phyloP scores from a whole-genome alignment of 2,888 invertebrate species.

The Drosophila lutescens region DNA sequence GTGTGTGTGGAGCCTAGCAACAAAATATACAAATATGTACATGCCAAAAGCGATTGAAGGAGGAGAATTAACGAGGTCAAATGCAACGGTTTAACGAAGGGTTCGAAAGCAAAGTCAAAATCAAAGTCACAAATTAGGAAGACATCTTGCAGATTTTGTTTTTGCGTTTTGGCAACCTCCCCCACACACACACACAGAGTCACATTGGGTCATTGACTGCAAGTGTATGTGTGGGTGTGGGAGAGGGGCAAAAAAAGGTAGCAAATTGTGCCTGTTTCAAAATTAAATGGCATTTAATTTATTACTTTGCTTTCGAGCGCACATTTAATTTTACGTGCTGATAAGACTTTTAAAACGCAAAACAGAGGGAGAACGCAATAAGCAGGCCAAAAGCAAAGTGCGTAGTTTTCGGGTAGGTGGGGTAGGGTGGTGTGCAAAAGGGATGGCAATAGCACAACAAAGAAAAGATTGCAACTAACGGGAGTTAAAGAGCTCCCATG shows the following conservation, averaged over 20 bases:
- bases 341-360: slow-evolving; percentile 79
- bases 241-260: slow-evolving; percentile 13
- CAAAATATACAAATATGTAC: slow-evolving; percentile 27
- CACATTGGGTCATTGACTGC: slow-evolving; percentile 38
- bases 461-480: slow-evolving; percentile 37
- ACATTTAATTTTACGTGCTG: slow-evolving; percentile 52
- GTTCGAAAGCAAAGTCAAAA: slow-evolving; percentile 22
- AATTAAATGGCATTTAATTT: slow-evolving; percentile 21
- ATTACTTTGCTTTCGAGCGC: slow-evolving; percentile 10
- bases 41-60: slow-evolving; percentile 50
- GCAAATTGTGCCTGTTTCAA: slow-evolving; percentile 7
- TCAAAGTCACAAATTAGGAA: slow-evolving; percentile 22
- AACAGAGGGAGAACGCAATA: slow-evolving; percentile 66
- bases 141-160: slow-evolving; percentile 20
- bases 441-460: slow-evolving; percentile 34
- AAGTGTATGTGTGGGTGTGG: slow-evolving; percentile 10
- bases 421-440: slow-evolving; percentile 25
- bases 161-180: slow-evolving; percentile 19
- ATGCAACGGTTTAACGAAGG: slow-evolving; percentile 42
- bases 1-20: slow-evolving; percentile 41
- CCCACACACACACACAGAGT: slow-evolving; percentile 24
- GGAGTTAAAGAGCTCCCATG: slow-evolving; percentile 19
- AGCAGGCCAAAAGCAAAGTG: slow-evolving; percentile 64
- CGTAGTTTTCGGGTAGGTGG: slow-evolving; percentile 58
- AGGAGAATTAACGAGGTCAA: slow-evolving; percentile 57